Evolutionary conservation across 2,797 vertebrate genomes (phyloP), one percentile per base, ranked within the genome.

Genomic region (Bothrops alternatus): DNA sequence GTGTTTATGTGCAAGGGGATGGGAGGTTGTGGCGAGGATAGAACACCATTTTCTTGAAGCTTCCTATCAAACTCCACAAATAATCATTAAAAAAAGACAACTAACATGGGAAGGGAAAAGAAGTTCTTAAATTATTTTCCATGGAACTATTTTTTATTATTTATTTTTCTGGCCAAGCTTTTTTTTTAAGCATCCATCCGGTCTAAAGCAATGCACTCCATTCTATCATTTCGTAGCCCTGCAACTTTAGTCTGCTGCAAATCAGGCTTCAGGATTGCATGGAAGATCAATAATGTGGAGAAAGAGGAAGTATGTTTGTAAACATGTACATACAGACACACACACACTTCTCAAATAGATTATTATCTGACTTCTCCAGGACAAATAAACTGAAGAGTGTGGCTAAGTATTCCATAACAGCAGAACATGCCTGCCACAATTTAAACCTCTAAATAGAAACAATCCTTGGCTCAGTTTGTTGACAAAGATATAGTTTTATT

Each of bases 31-130:
- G 6, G 28, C 58, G n/a, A 12, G 3, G 55, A n/a, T 3, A 26
- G 57, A 60, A 37, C 12, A 61, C 13, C 6, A 28, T 78, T 37
- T 58, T 88, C 37, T 60, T 88, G 37, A 18, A 26, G 37, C 10
- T 88, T 60, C 37, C 25, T 60, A 47, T 47, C 32, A 60, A 28
- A 61, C 11, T 58, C 23, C 25, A 88, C 42, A 88, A 88, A 60
- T 23, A 42, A 88, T 26, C 57, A 57, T 88, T 25, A 1, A 12
- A 13, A 61, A 88, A 37, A 42, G 6, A 32, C 50, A 32, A 0
- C 37, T 23, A 57, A 13, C 10, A 25, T 23, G 10, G 1, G n/a
- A 25, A 20, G 1, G 20, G 0, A 0, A 16, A 16, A n/a, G 42
- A 60, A 16, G 57, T 61, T 61, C 23, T 88, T 42, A 88, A 88